Evolutionary conservation across 2,113 vertebrate species (phyloP).

Genomic region (Mesitornis unicolor): DNA sequence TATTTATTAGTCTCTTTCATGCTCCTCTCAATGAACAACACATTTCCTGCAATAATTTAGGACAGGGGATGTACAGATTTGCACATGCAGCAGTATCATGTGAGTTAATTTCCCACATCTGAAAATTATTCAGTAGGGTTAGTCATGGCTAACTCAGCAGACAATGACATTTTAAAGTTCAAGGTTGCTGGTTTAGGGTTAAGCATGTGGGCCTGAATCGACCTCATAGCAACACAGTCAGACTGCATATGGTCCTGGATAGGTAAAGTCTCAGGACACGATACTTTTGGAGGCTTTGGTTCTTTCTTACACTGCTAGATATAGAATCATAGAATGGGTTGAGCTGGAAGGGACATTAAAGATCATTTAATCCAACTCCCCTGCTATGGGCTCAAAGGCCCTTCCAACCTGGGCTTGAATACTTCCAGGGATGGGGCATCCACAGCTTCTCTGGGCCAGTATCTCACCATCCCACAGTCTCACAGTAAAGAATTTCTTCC

Average conservation of each 20-base stretch:
- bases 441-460: too few species aligned
- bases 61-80: neutral
- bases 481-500: too few species aligned
- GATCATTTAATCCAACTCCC: too few species aligned
- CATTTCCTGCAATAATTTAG: neutral
- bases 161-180: neutral
- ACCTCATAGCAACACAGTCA: neutral
- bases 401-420: too few species aligned
- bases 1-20: neutral
- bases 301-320: neutral
- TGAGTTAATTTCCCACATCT: neutral
- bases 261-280: neutral
- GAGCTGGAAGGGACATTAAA: too few species aligned
- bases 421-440: too few species aligned
- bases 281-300: neutral
- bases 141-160: neutral
- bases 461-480: too few species aligned
- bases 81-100: fast-evolving
- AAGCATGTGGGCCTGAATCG: neutral
- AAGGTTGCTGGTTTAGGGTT: neutral
- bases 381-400: too few species aligned
- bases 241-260: neutral
- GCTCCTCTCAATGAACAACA: neutral
- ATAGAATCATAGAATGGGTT: too few species aligned
- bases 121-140: too few species aligned